These are phyloP conservation scores for Ectemnius continuus DNA, from an alignment of 2,888 invertebrate genomes.

Conservation along the genomic window DNA sequence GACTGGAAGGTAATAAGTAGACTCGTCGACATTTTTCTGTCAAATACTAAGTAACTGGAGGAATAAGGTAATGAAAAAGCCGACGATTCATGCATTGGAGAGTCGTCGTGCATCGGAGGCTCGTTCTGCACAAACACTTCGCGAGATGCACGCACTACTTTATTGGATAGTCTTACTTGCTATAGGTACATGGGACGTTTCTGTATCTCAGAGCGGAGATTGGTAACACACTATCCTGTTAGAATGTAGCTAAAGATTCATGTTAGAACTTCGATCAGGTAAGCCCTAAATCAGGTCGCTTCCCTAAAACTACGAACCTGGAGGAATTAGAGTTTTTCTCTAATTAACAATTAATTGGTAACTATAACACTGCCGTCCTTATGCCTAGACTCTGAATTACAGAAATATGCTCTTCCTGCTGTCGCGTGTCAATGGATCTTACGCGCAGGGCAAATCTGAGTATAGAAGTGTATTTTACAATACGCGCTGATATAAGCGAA, in stretches of 20 bases:
- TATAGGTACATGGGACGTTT: conserved; percentile 34
- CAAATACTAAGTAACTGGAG: conserved; percentile 1
- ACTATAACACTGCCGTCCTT: conserved; percentile 2
- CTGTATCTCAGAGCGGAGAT: conserved; percentile 59
- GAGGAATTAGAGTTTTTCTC: not conserved
- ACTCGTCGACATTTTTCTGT: conserved; percentile 5
- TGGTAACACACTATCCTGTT: conserved; percentile 15
- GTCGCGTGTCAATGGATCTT: conserved; percentile 3
- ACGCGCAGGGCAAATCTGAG: not conserved
- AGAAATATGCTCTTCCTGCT: conserved; percentile 41
- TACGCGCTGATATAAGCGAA: not conserved
- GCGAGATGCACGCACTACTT: conserved; percentile 16
- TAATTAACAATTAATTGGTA: conserved; percentile 6
- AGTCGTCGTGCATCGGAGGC: not conserved
- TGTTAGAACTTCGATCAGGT: conserved; percentile 22
- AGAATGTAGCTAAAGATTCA: conserved; percentile 5
- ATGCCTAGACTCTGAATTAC: conserved; percentile 54
- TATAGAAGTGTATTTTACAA: conserved; percentile 15
- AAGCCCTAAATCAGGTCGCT: conserved; percentile 14
- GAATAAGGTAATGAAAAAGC: conserved; percentile 1
- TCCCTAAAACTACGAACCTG: conserved; percentile 11
- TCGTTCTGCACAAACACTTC: not conserved
- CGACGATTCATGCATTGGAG: not conserved
- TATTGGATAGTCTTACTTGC: conserved; percentile 16
- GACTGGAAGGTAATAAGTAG: conserved; percentile 42